phyloP scores from a whole-genome alignment of 2,797 vertebrate species.

The Trachurus trachurus region DNA sequence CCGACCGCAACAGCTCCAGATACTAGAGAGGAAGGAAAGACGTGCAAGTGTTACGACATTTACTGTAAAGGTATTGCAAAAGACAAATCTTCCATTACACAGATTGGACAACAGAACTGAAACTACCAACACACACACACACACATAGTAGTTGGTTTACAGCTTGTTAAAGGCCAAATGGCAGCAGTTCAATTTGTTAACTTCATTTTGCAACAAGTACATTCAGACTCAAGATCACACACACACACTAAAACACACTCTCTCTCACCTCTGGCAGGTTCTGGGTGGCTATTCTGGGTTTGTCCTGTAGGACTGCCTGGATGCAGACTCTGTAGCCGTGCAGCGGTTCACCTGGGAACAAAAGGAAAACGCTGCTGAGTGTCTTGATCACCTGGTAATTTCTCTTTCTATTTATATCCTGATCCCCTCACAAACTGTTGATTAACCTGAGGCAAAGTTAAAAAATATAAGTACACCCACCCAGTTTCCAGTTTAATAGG shows the following conservation, averaged over 20 bases:
- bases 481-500: not conserved
- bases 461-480: too few species aligned
- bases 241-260: too few species aligned
- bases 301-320: constrained; percentile 93
- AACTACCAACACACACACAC: not conserved
- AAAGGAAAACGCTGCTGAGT: not conserved
- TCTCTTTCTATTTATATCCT: not conserved
- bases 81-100: not conserved
- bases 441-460: not conserved
- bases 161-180: not conserved
- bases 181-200: not conserved
- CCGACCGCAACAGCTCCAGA: constrained; percentile 92
- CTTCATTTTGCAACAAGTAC: constrained; percentile 1
- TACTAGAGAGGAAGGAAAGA: constrained; percentile 81
- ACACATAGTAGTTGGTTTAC: not conserved
- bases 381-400: not conserved
- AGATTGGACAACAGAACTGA: not conserved
- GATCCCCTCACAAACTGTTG: not conserved
- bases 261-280: constrained; percentile 86
- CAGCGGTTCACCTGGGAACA: constrained; percentile 89
- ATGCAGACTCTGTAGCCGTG: constrained; percentile 97
- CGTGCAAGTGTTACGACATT: constrained; percentile 1
- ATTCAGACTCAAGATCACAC: too few species aligned
- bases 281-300: constrained; percentile 90
- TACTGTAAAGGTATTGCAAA: constrained; percentile 11